These are phyloP conservation scores for Sorex fumeus DNA, from an alignment of 2,113 vertebrate species.

Conservation along the genomic window DNA sequence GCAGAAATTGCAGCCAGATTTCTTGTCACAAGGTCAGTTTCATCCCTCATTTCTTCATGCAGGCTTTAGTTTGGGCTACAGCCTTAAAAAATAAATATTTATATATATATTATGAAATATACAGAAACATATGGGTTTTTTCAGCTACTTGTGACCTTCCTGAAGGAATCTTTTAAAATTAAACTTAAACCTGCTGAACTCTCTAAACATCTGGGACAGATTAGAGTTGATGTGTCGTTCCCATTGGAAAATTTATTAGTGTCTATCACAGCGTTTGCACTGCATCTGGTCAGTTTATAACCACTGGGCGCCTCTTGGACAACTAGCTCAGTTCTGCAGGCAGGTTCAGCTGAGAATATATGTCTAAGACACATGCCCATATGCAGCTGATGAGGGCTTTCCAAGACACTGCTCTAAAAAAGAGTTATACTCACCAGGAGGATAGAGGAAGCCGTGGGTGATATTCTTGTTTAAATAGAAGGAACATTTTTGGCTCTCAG, in stretches of 20 bases:
- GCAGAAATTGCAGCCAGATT: neutral
- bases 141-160: neutral
- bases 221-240: constrained; percentile 45
- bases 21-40: neutral
- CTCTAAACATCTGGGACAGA: constrained; percentile 77
- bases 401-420: constrained; percentile 88
- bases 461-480: constrained; percentile 88
- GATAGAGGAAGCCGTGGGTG: constrained; percentile 92
- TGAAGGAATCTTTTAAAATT: constrained; percentile 71
- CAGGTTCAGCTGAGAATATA: constrained; percentile 84
- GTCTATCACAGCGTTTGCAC: constrained; percentile 63
- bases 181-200: constrained; percentile 69
- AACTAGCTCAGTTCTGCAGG: constrained; percentile 75
- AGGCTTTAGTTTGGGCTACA: neutral
- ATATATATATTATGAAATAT: too few species aligned
- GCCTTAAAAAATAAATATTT: constrained; percentile 30
- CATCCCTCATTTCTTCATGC: neutral
- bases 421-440: constrained; percentile 92
- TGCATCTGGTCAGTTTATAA: constrained; percentile 64
- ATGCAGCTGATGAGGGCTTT: constrained; percentile 90
- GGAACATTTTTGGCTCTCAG: constrained; percentile 92
- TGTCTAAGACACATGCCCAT: constrained; percentile 89
- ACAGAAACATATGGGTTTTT: too few species aligned
- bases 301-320: constrained; percentile 77
- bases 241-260: constrained; percentile 64